phyloP scores from a whole-genome alignment of 1,140 invertebrate genomes.

The Diachasmimorpha longicaudata region DNA sequence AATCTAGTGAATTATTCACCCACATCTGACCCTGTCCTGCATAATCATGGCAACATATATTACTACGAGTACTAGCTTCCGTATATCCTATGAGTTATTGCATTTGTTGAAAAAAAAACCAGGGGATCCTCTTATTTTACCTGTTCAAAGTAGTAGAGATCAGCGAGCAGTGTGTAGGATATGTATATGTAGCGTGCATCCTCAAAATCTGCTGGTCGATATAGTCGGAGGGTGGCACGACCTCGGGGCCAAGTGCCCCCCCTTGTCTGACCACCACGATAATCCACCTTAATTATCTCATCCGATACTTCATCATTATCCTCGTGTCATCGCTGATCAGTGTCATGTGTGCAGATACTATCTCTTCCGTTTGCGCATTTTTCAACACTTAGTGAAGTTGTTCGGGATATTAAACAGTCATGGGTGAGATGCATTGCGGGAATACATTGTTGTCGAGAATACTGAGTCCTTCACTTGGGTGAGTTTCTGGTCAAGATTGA shows the following conservation, averaged over 20 bases:
- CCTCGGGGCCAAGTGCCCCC: slow-evolving; percentile 59
- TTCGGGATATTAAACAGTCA: too few species aligned
- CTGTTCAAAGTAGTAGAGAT: slow-evolving; percentile 70
- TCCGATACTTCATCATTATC: slow-evolving; percentile 35
- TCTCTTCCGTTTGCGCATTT: neutral
- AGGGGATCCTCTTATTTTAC: slow-evolving; percentile 52
- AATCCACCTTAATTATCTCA: slow-evolving; percentile 54
- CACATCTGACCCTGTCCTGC: neutral
- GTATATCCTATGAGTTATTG: neutral
- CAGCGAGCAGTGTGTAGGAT: slow-evolving; percentile 67
- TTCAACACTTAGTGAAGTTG: slow-evolving; percentile 1
- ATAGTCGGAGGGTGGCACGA: slow-evolving; percentile 46
- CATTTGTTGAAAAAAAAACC: neutral
- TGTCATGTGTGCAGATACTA: neutral
- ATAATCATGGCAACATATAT: neutral
- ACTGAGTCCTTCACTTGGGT: neutral
- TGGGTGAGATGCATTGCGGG: too few species aligned
- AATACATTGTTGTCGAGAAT: neutral
- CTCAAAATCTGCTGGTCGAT: slow-evolving; percentile 58
- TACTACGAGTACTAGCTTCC: neutral
- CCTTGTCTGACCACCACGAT: slow-evolving; percentile 41
- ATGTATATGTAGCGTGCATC: slow-evolving; percentile 71
- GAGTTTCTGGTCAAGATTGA: neutral
- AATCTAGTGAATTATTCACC: neutral
- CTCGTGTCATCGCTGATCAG: slow-evolving; percentile 13